These are phyloP conservation scores for Oncorhynchus mykiss DNA, from an alignment of 2,113 vertebrate species.

Conservation along the genomic window DNA sequence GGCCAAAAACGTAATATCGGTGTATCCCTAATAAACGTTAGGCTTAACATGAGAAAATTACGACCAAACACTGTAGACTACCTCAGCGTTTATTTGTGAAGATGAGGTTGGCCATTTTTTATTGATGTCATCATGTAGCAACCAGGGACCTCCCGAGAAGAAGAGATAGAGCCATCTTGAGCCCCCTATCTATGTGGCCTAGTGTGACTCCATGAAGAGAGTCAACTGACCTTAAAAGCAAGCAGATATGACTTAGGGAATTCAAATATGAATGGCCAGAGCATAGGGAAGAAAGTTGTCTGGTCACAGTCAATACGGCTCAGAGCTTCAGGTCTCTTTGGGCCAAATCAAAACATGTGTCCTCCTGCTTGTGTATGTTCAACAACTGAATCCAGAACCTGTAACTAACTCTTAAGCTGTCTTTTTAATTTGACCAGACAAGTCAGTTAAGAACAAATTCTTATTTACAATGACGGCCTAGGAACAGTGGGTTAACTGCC, in stretches of 20 bases:
- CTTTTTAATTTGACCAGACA: neutral
- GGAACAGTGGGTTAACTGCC: no score
- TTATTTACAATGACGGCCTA: no score
- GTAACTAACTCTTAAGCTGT: neutral
- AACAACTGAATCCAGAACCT: neutral
- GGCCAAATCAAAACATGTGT: neutral
- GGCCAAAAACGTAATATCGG: no score
- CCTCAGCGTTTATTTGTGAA: no score
- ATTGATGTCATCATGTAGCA: neutral
- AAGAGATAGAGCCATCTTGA: no score
- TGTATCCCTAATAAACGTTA: no score
- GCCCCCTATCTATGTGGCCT: no score
- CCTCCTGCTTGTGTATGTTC: neutral
- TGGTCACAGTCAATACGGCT: conserved; percentile 19
- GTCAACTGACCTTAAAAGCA: neutral
- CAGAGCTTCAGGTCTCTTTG: conserved; percentile 45
- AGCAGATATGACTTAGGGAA: neutral
- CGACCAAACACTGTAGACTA: no score
- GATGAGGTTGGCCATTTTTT: neutral
- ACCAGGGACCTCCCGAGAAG: neutral
- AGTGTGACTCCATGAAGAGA: no score
- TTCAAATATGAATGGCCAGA: neutral
- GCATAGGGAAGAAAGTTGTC: neutral
- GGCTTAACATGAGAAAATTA: no score
- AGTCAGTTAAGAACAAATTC: no score